Evolutionary conservation across 1,140 invertebrate genomes (phyloP).

Genomic region (Periplaneta americana): DNA sequence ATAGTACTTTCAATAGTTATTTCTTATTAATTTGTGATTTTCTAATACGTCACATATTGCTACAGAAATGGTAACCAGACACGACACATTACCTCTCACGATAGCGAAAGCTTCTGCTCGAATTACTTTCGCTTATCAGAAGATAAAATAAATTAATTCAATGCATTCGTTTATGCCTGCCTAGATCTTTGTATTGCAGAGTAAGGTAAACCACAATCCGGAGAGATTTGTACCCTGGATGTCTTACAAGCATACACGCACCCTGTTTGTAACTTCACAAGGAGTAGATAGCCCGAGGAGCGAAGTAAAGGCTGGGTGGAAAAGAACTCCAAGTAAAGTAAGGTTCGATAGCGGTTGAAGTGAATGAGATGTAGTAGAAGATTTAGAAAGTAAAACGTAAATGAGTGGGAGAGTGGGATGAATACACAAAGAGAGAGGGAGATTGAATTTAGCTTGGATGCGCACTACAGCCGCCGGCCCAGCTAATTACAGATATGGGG

Average conservation of each 20-base stretch:
- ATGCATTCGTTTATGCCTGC: too few species aligned
- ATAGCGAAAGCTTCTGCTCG: too few species aligned
- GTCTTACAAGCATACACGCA: background rate
- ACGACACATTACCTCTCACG: too few species aligned
- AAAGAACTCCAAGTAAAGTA: background rate
- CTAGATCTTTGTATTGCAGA: too few species aligned
- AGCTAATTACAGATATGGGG: background rate
- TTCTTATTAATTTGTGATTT: too few species aligned
- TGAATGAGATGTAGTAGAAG: background rate
- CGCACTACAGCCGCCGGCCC: background rate
- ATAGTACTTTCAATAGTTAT: too few species aligned
- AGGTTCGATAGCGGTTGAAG: background rate
- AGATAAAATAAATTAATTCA: too few species aligned
- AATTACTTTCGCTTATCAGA: too few species aligned
- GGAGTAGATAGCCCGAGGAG: background rate
- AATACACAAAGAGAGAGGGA: background rate
- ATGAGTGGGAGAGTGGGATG: background rate
- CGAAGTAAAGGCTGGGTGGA: too few species aligned
- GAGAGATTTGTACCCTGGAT: background rate
- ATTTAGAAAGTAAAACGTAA: background rate
- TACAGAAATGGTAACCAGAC: too few species aligned
- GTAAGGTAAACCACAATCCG: background rate
- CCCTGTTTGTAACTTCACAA: background rate
- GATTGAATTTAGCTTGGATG: background rate
- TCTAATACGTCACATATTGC: too few species aligned